These are phyloP conservation scores for Acanthosepion lycidas DNA, from an alignment of 2,888 invertebrate genomes.

Conservation along the genomic window DNA sequence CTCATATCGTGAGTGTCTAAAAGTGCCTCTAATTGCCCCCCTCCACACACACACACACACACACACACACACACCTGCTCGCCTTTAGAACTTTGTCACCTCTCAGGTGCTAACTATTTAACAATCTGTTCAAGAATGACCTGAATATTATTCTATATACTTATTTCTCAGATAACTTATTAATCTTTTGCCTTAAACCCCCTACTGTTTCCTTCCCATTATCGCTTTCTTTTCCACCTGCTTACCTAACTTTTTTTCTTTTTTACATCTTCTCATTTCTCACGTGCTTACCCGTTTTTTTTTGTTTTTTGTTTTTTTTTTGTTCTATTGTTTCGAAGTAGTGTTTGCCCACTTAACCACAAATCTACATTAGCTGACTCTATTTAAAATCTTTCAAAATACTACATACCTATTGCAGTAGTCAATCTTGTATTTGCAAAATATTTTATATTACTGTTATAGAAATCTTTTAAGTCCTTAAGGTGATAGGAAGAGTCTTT, in stretches of 20 bases:
- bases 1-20: background rate
- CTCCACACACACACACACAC: background rate
- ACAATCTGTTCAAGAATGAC: background rate
- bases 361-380: background rate
- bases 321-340: background rate
- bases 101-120: background rate
- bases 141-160: background rate
- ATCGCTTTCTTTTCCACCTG: background rate
- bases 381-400: background rate
- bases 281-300: background rate
- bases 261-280: background rate
- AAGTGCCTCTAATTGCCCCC: background rate
- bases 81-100: background rate
- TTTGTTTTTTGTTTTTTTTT: background rate
- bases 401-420: too few relatives aligned
- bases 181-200: background rate
- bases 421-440: too few relatives aligned
- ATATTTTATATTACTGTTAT: too few relatives aligned
- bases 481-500: background rate
- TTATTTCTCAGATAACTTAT: background rate
- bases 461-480: background rate
- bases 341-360: background rate
- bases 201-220: background rate
- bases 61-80: background rate
- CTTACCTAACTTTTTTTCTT: background rate